phyloP scores from a whole-genome alignment of 2,888 invertebrate genomes.

The Ypsolopha scabrella region DNA sequence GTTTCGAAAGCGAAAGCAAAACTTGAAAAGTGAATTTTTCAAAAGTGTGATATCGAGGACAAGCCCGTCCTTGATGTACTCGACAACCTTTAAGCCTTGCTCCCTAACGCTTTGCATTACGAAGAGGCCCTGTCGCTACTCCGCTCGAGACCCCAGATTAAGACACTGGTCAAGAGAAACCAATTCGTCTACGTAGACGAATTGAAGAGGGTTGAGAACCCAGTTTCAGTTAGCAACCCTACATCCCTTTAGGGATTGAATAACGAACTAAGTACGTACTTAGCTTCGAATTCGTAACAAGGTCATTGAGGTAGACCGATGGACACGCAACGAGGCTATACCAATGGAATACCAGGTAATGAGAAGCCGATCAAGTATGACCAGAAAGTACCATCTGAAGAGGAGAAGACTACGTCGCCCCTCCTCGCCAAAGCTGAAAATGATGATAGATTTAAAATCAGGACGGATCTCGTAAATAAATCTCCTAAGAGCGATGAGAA shows the following conservation, averaged over 20 bases:
- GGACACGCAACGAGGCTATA: conserved; percentile 52
- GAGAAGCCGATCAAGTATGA: conserved; percentile 48
- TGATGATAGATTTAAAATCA: conserved; percentile 27
- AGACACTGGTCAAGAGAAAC: conserved; percentile 66
- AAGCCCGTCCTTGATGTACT: conserved; percentile 68
- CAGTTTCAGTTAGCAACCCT: conserved; percentile 32
- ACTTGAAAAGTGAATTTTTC: conserved; percentile 55
- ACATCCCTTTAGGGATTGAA: conserved; percentile 30
- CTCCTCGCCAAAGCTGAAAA: conserved; percentile 41
- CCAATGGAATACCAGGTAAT: conserved; percentile 61
- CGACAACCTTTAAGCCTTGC: conserved; percentile 62
- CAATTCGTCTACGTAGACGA: conserved; percentile 44
- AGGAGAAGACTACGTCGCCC: conserved; percentile 60
- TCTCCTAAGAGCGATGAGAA: conserved; percentile 33
- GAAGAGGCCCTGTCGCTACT: conserved; percentile 61
- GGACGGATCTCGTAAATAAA: neutral
- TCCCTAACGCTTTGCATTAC: conserved; percentile 59
- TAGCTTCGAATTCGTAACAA: conserved; percentile 15
- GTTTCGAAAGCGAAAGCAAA: conserved; percentile 36
- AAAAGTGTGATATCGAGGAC: conserved; percentile 61
- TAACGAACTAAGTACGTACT: conserved; percentile 20
- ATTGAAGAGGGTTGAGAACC: conserved; percentile 34
- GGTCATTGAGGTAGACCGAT: conserved; percentile 48
- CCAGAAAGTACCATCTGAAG: conserved; percentile 57
- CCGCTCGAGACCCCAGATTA: conserved; percentile 72